Base-by-base conservation (phyloP, 2,888 invertebrate species). In the Rhagonycha fulva region DNA sequence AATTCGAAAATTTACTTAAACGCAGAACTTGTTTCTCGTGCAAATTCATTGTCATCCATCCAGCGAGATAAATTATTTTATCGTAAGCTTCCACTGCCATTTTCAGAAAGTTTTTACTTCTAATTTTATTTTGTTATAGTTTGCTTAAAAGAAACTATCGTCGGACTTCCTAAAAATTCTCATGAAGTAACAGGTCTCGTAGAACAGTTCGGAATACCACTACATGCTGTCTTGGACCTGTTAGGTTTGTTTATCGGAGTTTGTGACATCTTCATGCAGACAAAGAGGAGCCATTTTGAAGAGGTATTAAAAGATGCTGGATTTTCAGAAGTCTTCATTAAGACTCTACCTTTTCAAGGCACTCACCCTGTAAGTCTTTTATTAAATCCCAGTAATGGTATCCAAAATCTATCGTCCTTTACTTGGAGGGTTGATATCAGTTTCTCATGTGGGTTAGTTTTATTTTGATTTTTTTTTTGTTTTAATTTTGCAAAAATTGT, bases 341-440 rank as follows among this genome's bases (percentile, higher is more conserved):
- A 83, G 67, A 82, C 81, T 14, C 80, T 86, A 68, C 85, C 85
- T 5, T 81, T 86, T 72, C 77, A 78, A 66, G 72, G 76, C 5
- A 69, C 70, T 24, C 72, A 76, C 14, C 9, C 26, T 9, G 28
- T 70, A 69, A 72, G 62, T 72, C 61, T 62, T 23, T 30, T 70
- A 70, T 68, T 70, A 67, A 72, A 28, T 32, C 14, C 14, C 66
- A 62, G 32, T 70, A 23, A 70, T 14, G 30, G 60, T 68, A 62
- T 47, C 74, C 78, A 70, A 70, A 76, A 26, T 69, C 68, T 74
- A 32, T 68, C 68, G 5, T 67, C 32, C 30, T 80, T 86, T 60
- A 84, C 84, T 75, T 86, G 86, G 85, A 83, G 84, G 82, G 83
- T 87, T 75, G 86, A 87, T 83, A 84, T 86, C 19, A 87, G 87